These are phyloP conservation scores for Trichopria drosophilae DNA, from an alignment of 2,888 invertebrate species.

Conservation along the genomic window DNA sequence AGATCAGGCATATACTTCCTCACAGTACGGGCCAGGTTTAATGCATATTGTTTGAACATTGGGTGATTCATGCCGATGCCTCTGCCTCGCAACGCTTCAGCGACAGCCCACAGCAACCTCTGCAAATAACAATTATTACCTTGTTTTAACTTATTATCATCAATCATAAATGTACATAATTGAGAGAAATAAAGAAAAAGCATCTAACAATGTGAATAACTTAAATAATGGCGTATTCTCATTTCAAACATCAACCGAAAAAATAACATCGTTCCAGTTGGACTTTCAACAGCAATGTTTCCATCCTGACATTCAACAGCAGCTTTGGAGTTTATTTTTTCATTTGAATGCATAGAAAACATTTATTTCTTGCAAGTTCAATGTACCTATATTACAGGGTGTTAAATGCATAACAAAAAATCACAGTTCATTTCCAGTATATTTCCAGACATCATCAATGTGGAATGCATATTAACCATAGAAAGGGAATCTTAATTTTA, in stretches of 20 bases:
- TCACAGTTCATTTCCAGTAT: no score
- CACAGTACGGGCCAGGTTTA: conserved; percentile 69
- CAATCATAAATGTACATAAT: conserved; percentile 9
- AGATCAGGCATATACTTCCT: conserved; percentile 67
- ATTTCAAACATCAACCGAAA: not conserved
- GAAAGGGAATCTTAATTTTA: no score
- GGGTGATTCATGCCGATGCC: conserved; percentile 72
- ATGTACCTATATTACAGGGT: no score
- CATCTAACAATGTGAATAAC: not conserved
- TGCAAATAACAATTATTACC: conserved; percentile 49
- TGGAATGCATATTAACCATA: no score
- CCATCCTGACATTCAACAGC: no score
- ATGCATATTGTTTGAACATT: conserved; percentile 73
- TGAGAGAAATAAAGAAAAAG: conserved; percentile 2
- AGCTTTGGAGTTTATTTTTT: no score
- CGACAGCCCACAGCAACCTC: conserved; percentile 83
- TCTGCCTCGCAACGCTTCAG: conserved; percentile 72
- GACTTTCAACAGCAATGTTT: no score
- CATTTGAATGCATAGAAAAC: no score
- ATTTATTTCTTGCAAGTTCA: no score
- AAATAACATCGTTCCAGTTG: no score
- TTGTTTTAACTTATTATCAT: conserved; percentile 7
- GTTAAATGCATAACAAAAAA: no score
- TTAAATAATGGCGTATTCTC: not conserved
- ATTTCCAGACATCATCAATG: no score